A percentile compares a stretch with the other conserved stretches of the same genome.
These are phyloP conservation scores for Tenrec ecaudatus DNA, from an alignment of 2,113 vertebrate genomes.

Conservation along the genomic window DNA sequence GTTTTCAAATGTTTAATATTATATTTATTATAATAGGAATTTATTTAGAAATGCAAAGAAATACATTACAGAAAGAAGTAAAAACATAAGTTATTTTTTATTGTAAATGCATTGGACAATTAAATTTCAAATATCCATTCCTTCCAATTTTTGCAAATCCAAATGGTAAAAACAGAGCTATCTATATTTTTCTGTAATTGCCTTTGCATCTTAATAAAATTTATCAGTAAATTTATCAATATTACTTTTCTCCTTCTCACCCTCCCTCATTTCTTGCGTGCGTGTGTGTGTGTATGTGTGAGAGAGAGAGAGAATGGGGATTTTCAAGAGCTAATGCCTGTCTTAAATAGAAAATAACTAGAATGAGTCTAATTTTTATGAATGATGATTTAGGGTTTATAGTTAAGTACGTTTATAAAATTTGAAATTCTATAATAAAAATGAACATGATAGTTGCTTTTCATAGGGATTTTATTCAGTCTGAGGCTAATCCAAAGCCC, in stretches of 20 bases:
- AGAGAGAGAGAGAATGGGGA: not conserved
- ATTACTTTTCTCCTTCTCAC: not conserved
- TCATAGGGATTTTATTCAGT: not conserved
- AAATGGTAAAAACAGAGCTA: not conserved
- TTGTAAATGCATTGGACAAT: not conserved
- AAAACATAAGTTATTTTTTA: not conserved
- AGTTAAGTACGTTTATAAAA: too few relatives aligned
- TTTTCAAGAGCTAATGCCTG: not conserved
- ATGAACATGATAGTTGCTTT: too few relatives aligned
- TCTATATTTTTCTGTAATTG: not conserved
- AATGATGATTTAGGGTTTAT: too few relatives aligned
- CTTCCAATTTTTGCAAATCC: not conserved
- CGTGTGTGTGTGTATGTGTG: not conserved
- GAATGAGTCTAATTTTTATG: too few relatives aligned
- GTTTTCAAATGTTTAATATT: not conserved
- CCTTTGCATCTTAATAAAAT: not conserved
- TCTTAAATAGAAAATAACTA: too few relatives aligned
- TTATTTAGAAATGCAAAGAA: not conserved
- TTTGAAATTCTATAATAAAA: too few relatives aligned
- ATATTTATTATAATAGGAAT: not conserved
- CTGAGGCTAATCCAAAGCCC: not conserved
- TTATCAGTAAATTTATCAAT: too few relatives aligned
- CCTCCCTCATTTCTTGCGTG: too few relatives aligned
- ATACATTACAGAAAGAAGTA: not conserved
- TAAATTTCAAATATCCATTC: not conserved